Conservation (phyloP, 2,797 vertebrate species). For the Echiichthys vipera region DNA sequence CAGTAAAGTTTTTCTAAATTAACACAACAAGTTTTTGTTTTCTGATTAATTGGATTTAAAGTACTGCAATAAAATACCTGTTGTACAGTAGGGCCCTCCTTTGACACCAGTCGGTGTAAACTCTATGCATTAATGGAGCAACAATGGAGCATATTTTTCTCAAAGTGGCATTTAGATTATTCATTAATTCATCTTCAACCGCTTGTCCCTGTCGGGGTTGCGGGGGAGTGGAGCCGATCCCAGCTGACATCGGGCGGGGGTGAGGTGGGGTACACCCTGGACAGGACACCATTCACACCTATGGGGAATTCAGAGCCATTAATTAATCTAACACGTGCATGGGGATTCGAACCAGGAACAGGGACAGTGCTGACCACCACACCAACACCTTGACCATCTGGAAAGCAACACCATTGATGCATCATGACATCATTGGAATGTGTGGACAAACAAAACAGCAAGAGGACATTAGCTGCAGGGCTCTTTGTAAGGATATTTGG, state of each 20-base stretch:
- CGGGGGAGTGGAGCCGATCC: too few relatives aligned
- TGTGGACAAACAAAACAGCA: not conserved
- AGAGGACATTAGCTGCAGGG: constrained; percentile 3
- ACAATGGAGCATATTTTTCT: constrained; percentile 1
- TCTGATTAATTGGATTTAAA: constrained; percentile 24
- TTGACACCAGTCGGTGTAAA: constrained; percentile 1
- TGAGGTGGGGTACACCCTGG: too few relatives aligned
- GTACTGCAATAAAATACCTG: constrained; percentile 26
- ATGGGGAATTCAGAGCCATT: too few relatives aligned
- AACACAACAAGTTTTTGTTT: constrained; percentile 33
- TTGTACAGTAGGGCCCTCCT: constrained; percentile 1
- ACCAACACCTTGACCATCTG: constrained; percentile 5
- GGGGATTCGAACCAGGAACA: too few relatives aligned
- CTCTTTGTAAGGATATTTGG: constrained; percentile 5
- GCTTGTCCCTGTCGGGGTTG: too few relatives aligned
- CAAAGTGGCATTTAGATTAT: not conserved
- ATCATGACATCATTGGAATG: constrained; percentile 14
- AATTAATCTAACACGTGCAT: too few relatives aligned
- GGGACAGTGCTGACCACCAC: too few relatives aligned
- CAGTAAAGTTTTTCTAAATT: constrained; percentile 37
- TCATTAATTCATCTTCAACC: too few relatives aligned
- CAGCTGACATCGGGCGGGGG: too few relatives aligned
- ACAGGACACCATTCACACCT: too few relatives aligned
- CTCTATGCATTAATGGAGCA: not conserved
- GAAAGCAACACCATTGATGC: constrained; percentile 8